These are phyloP conservation scores for Octonoba sinensis DNA, from an alignment of 2,888 invertebrate genomes.

Conservation along the genomic window DNA sequence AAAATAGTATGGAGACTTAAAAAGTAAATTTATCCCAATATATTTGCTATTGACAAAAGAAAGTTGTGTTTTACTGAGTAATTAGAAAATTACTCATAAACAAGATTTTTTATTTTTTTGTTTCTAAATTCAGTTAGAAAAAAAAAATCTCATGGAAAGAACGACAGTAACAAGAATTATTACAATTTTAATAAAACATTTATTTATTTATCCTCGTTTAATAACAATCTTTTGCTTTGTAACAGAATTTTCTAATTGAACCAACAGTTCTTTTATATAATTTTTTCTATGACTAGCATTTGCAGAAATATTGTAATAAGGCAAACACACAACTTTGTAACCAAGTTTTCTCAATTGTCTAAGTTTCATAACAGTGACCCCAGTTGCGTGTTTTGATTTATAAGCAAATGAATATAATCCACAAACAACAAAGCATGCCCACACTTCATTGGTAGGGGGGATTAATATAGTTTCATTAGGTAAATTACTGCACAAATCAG, in stretches of 20 bases:
- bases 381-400: conserved; percentile 16
- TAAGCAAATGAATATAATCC: conserved; percentile 32
- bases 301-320: conserved; percentile 19
- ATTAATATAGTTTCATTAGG: conserved; percentile 16
- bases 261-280: conserved; percentile 21
- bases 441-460: conserved; percentile 29
- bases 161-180: too few species aligned
- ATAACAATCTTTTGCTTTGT: too few species aligned
- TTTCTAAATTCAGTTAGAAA: too few species aligned
- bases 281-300: neutral
- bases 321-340: conserved; percentile 27
- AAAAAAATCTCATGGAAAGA: too few species aligned
- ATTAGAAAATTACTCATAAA: too few species aligned
- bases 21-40: too few species aligned
- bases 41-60: too few species aligned
- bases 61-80: too few species aligned
- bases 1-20: too few species aligned
- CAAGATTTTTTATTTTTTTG: too few species aligned
- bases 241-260: neutral
- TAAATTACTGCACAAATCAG: neutral
- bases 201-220: too few species aligned
- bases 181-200: too few species aligned
- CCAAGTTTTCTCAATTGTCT: conserved; percentile 44
- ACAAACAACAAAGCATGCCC: conserved; percentile 17
- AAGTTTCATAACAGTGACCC: conserved; percentile 32